Base-by-base conservation (phyloP, 2,113 vertebrate species). In the Seriola quinqueradiata region DNA sequence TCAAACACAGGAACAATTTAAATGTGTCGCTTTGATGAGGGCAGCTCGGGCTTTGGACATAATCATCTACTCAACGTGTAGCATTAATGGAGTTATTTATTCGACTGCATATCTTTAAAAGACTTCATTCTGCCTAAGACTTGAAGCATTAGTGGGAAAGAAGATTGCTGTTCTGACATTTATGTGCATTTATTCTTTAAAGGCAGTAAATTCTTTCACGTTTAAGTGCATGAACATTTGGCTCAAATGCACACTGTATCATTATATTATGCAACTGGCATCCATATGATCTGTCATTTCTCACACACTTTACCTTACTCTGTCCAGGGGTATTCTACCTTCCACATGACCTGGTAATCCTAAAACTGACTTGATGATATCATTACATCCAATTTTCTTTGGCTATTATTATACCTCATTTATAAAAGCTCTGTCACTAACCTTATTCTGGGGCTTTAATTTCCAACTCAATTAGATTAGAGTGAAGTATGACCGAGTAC, bases 351-450 rank as follows among this genome's bases (percentile, higher is more conserved):
- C 77, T 32, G 5, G 32, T 77, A 77, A 73, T 78, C 61, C 50
- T 77, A 76, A 89, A 83, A 79, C 69, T 73, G 83, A 84, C 82
- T 83, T 57, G 55, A 87, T 83, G 55, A 87, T 83, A 78, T 91
- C 84, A 89, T 91, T 88, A 87, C 66, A 88, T 71, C 77, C 88
- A 87, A 81, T 91, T 90, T 86, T 91, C 85, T 75, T 89, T 77
- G 70, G 85, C 89, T 90, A 90, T 92, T 92, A 91, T 92, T 93
- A 92, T 9, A 89, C 85, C 86, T 92, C 88, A 92, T 94, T 93
- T 88, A 92, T 94, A 92, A 92, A 90, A 84, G 77, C 87, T 88
- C 87, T 91, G 89, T 92, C 87, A 87, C 86, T 89, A 88, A 89
- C 89, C 84, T 87, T 88, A 89, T 90, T 92, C 87, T 79, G 88